Conservation (phyloP, 2,797 vertebrate genomes). For the Sebastes dallii region DNA sequence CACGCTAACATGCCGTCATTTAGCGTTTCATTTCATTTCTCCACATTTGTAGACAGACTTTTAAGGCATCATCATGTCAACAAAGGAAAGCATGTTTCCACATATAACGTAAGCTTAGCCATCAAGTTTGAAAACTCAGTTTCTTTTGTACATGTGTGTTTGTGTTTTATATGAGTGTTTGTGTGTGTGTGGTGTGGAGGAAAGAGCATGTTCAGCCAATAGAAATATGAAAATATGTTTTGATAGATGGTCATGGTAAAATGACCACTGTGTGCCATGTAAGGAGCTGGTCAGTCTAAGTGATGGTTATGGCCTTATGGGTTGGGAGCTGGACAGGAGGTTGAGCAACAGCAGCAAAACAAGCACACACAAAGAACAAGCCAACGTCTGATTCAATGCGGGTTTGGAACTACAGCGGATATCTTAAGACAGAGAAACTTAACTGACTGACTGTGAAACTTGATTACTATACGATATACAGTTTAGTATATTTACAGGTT, state of each 20-base stretch:
- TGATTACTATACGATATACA: not conserved
- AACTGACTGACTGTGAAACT: not conserved
- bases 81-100: slow-evolving; percentile 7
- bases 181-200: not conserved
- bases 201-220: not conserved
- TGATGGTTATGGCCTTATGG: slow-evolving; percentile 9
- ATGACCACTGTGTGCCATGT: not conserved
- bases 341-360: slow-evolving; percentile 43
- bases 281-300: slow-evolving; percentile 15
- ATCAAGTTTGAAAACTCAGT: not conserved
- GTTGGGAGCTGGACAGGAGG: slow-evolving; percentile 3
- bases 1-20: slow-evolving; percentile 25
- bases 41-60: slow-evolving; percentile 3
- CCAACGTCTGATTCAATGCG: not conserved
- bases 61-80: slow-evolving; percentile 21
- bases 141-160: not conserved
- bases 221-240: slow-evolving; percentile 3
- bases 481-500: not conserved
- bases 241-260: slow-evolving; percentile 13
- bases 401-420: not conserved
- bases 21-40: slow-evolving; percentile 19
- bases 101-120: not conserved
- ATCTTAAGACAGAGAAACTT: not conserved
- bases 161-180: not conserved
- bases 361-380: not conserved